These are phyloP conservation scores for Alosa alosa DNA, from an alignment of 2,113 vertebrate species.

Conservation along the genomic window DNA sequence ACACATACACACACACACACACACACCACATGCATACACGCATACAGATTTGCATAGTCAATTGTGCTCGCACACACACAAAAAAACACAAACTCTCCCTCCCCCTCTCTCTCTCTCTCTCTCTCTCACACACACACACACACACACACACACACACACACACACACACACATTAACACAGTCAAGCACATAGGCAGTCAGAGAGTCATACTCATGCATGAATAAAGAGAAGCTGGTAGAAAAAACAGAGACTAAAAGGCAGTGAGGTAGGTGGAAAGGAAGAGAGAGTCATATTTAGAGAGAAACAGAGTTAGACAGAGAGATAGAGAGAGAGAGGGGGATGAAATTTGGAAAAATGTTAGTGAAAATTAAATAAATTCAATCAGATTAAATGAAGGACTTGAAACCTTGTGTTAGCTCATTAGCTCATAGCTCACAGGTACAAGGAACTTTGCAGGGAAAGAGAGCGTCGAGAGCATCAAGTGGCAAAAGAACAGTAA, in stretches of 20 bases:
- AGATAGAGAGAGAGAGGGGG: background rate
- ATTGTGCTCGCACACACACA: constrained; percentile 49
- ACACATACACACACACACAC: constrained; percentile 39
- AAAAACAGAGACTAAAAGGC: constrained; percentile 32
- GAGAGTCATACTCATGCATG: constrained; percentile 36
- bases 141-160: background rate
- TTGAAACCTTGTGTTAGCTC: background rate
- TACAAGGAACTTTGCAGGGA: background rate
- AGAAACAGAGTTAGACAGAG: background rate
- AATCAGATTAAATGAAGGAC: background rate
- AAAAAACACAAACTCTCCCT: constrained; percentile 31
- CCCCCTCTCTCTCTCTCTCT: constrained; percentile 38
- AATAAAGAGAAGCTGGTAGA: background rate
- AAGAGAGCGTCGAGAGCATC: background rate
- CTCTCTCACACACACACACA: constrained; percentile 37
- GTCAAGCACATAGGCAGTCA: constrained; percentile 34
- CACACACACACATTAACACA: constrained; percentile 5
- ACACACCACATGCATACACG: constrained; percentile 47
- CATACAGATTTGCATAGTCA: constrained; percentile 22
- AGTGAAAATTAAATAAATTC: background rate
- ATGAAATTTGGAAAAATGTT: background rate
- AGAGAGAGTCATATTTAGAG: background rate
- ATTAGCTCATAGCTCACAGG: background rate
- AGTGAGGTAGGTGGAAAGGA: background rate
- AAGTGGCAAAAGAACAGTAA: background rate